Conservation (phyloP, 2,113 vertebrate species). For the Gobio gobio region DNA sequence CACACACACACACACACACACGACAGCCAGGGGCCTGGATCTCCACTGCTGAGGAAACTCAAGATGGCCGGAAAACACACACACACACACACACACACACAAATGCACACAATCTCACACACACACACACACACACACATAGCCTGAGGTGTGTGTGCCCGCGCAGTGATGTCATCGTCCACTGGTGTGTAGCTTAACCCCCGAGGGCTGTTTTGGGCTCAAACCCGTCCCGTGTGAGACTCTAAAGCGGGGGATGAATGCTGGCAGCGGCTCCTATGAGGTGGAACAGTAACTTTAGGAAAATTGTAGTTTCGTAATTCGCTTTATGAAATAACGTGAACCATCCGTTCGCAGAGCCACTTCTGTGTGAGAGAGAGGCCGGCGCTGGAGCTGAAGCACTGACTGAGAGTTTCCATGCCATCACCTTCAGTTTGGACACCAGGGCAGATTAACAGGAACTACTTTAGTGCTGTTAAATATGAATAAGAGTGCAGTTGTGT, state of each 20-base stretch:
- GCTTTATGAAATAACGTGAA: constrained; percentile 28
- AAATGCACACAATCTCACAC: not conserved
- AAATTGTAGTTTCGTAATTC: constrained; percentile 27
- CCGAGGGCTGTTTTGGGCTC: constrained; percentile 3
- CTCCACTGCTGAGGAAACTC: constrained; percentile 28
- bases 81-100: not conserved
- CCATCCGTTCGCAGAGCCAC: not conserved
- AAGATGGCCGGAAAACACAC: constrained; percentile 38
- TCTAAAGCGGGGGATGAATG: not conserved
- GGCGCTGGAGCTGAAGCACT: not conserved
- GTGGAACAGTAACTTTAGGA: constrained; percentile 27
- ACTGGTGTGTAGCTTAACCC: constrained; percentile 11
- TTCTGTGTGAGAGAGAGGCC: not conserved
- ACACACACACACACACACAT: not conserved
- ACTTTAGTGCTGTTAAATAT: not conserved
- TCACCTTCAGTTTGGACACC: too few relatives aligned
- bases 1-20: constrained; percentile 8
- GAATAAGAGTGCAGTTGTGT: not conserved
- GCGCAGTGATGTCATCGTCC: constrained; percentile 31
- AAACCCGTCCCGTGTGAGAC: constrained; percentile 6
- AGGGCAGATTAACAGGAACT: not conserved
- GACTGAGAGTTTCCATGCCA: constrained; percentile 4
- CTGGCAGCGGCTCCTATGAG: constrained; percentile 13
- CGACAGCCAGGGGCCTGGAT: not conserved
- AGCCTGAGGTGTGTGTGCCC: constrained; percentile 3